Evolutionary conservation across 2,113 vertebrate species (phyloP), one percentile per base, ranked within the genome.

Genomic region (Isichthys henryi): DNA sequence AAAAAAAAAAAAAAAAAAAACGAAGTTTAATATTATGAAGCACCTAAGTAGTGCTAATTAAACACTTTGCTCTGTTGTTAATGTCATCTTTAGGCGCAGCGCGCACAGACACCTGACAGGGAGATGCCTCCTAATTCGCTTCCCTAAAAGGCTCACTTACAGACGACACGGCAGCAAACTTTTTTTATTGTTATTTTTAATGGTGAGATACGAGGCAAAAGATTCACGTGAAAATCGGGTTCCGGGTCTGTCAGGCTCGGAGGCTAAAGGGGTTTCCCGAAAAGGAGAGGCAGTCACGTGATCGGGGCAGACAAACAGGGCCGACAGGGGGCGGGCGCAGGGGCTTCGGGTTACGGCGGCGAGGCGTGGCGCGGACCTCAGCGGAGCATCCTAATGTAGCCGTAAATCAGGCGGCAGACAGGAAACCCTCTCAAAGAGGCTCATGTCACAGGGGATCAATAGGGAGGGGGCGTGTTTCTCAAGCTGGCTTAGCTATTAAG

Each of bases 381-480:
- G 91, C 90, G 93, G 92, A 90, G 90, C 92, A 93, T 92, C 92
- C 92, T 94, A 95, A 95, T 94, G 94, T 94, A 95, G 92, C 94
- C 90, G 93, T 95, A 95, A 94, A 95, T 95, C 94, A 95, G 94
- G 88, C 91, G 91, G 91, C 93, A 88, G 91, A 93, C 92, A 94
- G 94, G 93, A 95, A 93, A 90, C 91, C 91, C 91, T 93, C 90
- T 93, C 90, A 93, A 94, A 93, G 93, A 93, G 93, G 93, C 93
- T 94, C 94, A 91, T 93, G 93, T 94, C 94, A 92, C 92, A 82
- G 90, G 92, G 94, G 94, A 95, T 94, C 94, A 95, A 95, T 95
- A 93, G 91, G 91, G 92, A 94, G 94, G 94, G 80, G 53, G 85
- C 27, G 62, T 45, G 15, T 52, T 90, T 90, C 89, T 87, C 62